Conservation (phyloP, 1,140 invertebrate species). For the Monochamus saltuarius region DNA sequence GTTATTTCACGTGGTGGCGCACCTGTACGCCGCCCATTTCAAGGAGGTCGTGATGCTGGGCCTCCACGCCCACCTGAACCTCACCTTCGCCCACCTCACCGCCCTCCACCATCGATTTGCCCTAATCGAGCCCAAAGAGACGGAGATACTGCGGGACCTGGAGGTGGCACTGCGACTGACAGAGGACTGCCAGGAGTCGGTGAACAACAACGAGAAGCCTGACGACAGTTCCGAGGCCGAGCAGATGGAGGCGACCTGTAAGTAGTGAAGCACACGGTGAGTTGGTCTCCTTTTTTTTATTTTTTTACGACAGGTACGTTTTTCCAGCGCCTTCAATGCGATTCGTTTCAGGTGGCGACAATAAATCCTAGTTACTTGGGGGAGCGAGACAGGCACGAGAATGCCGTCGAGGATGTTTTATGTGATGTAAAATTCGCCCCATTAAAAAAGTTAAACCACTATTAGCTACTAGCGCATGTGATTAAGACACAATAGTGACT, state of each 20-base stretch:
- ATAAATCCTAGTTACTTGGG: constrained; percentile 41
- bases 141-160: constrained; percentile 87
- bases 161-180: constrained; percentile 70
- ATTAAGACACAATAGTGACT: constrained; percentile 40
- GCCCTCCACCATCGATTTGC: constrained; percentile 86
- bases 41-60: constrained; percentile 89
- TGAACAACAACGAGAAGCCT: constrained; percentile 32
- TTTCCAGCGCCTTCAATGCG: neutral
- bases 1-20: constrained; percentile 96
- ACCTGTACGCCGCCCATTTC: constrained; percentile 97
- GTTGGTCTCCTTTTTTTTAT: neutral
- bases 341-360: constrained; percentile 42
- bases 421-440: constrained; percentile 35
- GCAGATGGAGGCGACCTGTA: constrained; percentile 26
- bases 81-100: constrained; percentile 94
- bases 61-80: constrained; percentile 92
- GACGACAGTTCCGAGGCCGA: constrained; percentile 22
- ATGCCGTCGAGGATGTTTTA: constrained; percentile 24
- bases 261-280: constrained; percentile 9
- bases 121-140: constrained; percentile 93
- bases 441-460: constrained; percentile 15
- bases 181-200: constrained; percentile 50
- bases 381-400: constrained; percentile 26
- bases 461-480: constrained; percentile 40
- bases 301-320: constrained; percentile 7